Evolutionary conservation across 2,113 vertebrate species (phyloP).

Genomic region (Catagonus wagneri): DNA sequence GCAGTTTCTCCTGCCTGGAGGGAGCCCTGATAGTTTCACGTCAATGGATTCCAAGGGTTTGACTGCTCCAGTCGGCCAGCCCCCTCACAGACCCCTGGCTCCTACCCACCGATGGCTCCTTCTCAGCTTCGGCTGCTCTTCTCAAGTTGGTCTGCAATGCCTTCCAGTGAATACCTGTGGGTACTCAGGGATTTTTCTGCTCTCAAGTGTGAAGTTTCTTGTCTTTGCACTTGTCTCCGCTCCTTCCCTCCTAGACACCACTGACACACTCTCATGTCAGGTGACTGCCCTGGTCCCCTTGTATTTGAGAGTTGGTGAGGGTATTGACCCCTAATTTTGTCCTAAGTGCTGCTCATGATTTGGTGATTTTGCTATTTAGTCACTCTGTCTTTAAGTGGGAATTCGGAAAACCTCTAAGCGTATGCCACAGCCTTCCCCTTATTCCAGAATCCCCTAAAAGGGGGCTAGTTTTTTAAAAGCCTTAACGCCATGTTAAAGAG

Average conservation of each 20-base stretch:
- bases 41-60: neutral
- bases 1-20: neutral
- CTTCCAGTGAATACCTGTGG: neutral
- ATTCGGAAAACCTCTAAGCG: slow-evolving; percentile 24
- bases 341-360: neutral
- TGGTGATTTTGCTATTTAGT: neutral
- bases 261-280: neutral
- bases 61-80: too few species aligned
- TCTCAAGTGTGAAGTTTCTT: neutral
- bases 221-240: neutral
- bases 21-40: neutral
- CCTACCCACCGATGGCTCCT: too few species aligned
- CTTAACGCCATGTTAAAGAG: neutral
- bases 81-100: neutral
- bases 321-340: neutral
- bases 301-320: neutral
- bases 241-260: neutral
- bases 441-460: neutral
- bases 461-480: neutral
- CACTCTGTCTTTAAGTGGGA: neutral
- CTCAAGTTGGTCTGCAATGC: neutral
- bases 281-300: neutral
- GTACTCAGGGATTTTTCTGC: neutral
- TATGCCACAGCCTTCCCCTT: neutral
- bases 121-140: neutral